Conservation (phyloP, 2,888 invertebrate species). For the Polyommatus icarus region DNA sequence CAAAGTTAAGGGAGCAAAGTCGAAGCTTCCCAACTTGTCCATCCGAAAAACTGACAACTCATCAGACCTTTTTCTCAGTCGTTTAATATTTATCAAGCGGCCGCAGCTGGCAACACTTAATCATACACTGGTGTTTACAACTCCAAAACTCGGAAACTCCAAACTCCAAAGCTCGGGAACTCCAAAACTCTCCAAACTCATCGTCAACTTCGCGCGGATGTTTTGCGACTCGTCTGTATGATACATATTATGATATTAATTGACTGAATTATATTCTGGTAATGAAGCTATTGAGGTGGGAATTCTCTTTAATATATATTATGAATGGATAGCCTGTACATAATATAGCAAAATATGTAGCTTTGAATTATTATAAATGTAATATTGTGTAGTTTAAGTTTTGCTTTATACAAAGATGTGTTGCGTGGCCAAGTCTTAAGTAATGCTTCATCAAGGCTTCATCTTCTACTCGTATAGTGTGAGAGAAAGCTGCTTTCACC, state of each 20-base stretch:
- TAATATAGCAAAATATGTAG: too few relatives aligned
- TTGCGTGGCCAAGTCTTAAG: too few relatives aligned
- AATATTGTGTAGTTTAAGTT: too few relatives aligned
- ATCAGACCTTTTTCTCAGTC: conserved; percentile 12
- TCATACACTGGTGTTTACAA: conserved; percentile 14
- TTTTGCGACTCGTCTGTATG: conserved; percentile 8
- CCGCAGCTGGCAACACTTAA: conserved; percentile 7
- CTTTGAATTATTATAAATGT: too few relatives aligned
- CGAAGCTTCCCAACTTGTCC: not conserved
- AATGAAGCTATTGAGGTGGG: too few relatives aligned
- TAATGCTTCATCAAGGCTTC: too few relatives aligned
- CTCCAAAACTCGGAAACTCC: not conserved
- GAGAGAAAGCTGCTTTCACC: too few relatives aligned
- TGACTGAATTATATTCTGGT: not conserved
- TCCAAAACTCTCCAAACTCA: not conserved
- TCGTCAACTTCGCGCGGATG: not conserved
- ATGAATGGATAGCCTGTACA: too few relatives aligned
- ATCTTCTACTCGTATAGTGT: too few relatives aligned
- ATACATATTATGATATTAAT: not conserved
- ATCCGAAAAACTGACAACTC: conserved; percentile 8
- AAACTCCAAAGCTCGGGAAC: not conserved
- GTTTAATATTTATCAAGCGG: conserved; percentile 20
- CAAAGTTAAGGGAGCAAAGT: not conserved
- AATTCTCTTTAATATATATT: too few relatives aligned
- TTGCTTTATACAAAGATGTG: too few relatives aligned